Percentiles rank a stretch among this genome's conserved stretches.
phyloP scores from a whole-genome alignment of 2,797 vertebrate genomes.

The Triplophysa yarkandensis region DNA sequence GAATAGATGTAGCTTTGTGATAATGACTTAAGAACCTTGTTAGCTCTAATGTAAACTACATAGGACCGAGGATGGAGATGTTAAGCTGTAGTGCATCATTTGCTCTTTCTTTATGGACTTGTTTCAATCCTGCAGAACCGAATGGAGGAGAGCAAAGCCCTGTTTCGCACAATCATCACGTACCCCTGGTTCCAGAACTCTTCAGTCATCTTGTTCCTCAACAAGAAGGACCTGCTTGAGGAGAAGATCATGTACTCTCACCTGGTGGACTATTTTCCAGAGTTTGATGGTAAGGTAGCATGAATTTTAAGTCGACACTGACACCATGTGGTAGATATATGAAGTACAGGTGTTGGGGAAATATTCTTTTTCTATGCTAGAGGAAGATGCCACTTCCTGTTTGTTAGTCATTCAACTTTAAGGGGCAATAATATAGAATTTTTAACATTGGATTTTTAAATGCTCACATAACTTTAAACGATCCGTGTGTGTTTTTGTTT shows the following conservation, averaged over 20 bases:
- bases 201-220: conserved; percentile 97
- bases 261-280: conserved; percentile 97
- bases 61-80: not conserved
- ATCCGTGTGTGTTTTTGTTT: too few relatives aligned
- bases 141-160: conserved; percentile 98
- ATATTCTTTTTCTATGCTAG: not conserved
- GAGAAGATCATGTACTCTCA: conserved; percentile 97
- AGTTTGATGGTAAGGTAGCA: conserved; percentile 86
- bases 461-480: too few relatives aligned
- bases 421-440: not conserved
- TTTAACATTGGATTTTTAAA: not conserved
- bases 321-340: conserved; percentile 46
- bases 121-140: conserved; percentile 81
- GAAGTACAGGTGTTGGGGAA: not conserved
- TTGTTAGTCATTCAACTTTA: not conserved
- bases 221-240: conserved; percentile 98
- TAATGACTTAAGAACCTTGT: not conserved
- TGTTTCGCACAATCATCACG: conserved; percentile 97
- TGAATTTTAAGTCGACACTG: conserved; percentile 8
- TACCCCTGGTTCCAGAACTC: conserved; percentile 99
- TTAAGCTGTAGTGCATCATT: not conserved
- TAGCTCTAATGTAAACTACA: not conserved
- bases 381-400: not conserved
- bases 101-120: not conserved
- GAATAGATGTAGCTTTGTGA: not conserved